phyloP scores from a whole-genome alignment of 2,113 vertebrate genomes.

The Hydrochoerus hydrochaeris region DNA sequence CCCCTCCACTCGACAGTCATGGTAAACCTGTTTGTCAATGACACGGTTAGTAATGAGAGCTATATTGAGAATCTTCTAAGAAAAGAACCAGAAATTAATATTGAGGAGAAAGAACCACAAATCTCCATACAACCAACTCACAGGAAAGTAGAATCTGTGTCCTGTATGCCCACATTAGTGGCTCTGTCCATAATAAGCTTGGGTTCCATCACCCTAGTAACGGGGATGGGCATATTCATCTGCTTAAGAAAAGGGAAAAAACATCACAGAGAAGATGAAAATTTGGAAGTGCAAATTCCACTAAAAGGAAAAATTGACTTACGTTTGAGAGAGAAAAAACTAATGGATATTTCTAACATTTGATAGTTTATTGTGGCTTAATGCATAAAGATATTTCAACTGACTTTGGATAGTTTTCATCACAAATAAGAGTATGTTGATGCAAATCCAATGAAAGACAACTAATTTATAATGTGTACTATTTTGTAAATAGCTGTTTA shows the following conservation, averaged over 20 bases:
- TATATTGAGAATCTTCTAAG: slow-evolving; percentile 95
- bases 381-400: slow-evolving; percentile 45
- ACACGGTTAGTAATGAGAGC: slow-evolving; percentile 97
- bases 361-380: slow-evolving; percentile 83
- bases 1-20: slow-evolving; percentile 95
- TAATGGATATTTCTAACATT: slow-evolving; percentile 95
- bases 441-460: slow-evolving; percentile 81
- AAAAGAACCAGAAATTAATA: slow-evolving; percentile 92
- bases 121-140: slow-evolving; percentile 91
- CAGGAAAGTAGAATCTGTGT: slow-evolving; percentile 87
- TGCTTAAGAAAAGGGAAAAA: slow-evolving; percentile 92
- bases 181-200: slow-evolving; percentile 93
- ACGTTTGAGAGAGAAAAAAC: slow-evolving; percentile 91
- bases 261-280: slow-evolving; percentile 88
- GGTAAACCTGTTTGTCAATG: slow-evolving; percentile 99
- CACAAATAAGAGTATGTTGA: slow-evolving; percentile 62
- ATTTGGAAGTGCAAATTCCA: slow-evolving; percentile 93
- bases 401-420: slow-evolving; percentile 56
- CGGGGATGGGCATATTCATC: slow-evolving; percentile 93
- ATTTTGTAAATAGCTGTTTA: slow-evolving; percentile 90
- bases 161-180: slow-evolving; percentile 92
- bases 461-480: slow-evolving; percentile 89
- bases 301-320: slow-evolving; percentile 93
- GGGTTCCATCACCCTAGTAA: slow-evolving; percentile 91
- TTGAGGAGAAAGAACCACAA: slow-evolving; percentile 93